Conservation (phyloP, 2,888 invertebrate genomes). For the Deilephila porcellus region DNA sequence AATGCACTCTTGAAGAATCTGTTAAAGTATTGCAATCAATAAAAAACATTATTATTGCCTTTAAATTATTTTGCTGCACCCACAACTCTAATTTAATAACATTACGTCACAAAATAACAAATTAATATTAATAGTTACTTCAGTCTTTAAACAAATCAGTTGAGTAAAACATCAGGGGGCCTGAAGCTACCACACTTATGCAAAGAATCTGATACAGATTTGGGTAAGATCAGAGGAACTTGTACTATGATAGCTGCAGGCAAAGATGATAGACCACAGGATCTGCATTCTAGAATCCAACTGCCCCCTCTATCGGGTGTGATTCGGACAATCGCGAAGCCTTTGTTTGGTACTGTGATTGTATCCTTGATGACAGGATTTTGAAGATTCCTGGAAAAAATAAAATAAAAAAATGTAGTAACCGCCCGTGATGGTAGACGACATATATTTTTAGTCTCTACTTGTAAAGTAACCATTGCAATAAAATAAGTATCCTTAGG, state of each 20-base stretch:
- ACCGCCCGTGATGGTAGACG: too few relatives aligned
- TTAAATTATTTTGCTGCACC: too few relatives aligned
- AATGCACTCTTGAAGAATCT: too few relatives aligned
- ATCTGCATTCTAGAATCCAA: constrained; percentile 77
- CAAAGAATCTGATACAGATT: constrained; percentile 70
- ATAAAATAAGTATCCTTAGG: too few relatives aligned
- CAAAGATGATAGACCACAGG: constrained; percentile 70
- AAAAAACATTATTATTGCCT: too few relatives aligned
- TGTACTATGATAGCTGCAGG: constrained; percentile 79
- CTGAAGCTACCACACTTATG: constrained; percentile 81
- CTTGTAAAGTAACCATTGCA: too few relatives aligned
- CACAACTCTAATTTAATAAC: too few relatives aligned
- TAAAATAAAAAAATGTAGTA: too few relatives aligned
- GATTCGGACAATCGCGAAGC: constrained; percentile 83
- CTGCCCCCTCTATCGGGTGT: constrained; percentile 83
- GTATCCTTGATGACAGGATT: constrained; percentile 86
- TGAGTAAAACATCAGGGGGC: constrained; percentile 76
- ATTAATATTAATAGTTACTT: constrained; percentile 27
- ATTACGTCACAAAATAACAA: neutral
- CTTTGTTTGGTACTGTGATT: constrained; percentile 86
- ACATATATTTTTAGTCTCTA: too few relatives aligned
- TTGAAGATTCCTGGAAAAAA: constrained; percentile 72
- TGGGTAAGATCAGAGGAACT: constrained; percentile 72
- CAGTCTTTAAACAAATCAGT: constrained; percentile 53
- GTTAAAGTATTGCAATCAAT: too few relatives aligned